Percentiles rank a stretch among this genome's conserved stretches.
These are phyloP conservation scores for Zaprionus nigranus DNA, from an alignment of 1,140 invertebrate genomes.

Conservation along the genomic window DNA sequence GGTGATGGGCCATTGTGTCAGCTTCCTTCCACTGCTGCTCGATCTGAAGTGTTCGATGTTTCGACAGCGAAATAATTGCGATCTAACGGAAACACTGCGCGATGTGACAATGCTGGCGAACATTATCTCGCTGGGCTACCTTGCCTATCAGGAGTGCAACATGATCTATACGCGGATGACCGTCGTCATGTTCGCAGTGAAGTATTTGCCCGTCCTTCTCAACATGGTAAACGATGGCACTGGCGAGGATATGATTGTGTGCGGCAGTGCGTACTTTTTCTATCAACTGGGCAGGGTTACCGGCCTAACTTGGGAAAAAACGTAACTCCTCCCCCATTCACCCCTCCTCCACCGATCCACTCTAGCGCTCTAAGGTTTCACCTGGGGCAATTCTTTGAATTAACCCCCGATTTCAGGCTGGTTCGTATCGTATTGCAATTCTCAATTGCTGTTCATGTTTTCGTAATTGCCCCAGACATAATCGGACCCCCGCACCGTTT, in stretches of 20 bases:
- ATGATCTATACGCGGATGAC: constrained; percentile 58
- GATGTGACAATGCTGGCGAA: constrained; percentile 67
- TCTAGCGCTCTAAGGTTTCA: background rate
- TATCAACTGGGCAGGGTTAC: constrained; percentile 43
- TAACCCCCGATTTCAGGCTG: constrained; percentile 40
- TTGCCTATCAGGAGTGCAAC: constrained; percentile 55
- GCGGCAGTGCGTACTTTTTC: constrained; percentile 57
- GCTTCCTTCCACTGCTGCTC: constrained; percentile 56
- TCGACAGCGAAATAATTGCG: constrained; percentile 40
- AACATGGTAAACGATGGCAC: constrained; percentile 51
- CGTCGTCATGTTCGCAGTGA: constrained; percentile 49
- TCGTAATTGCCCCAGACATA: constrained; percentile 65
- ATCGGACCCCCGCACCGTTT: constrained; percentile 2
- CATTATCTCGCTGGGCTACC: constrained; percentile 66
- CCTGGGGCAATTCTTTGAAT: background rate
- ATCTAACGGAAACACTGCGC: constrained; percentile 48
- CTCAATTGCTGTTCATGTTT: constrained; percentile 75
- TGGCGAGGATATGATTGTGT: constrained; percentile 61
- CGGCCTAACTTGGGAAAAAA: background rate
- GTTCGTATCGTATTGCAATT: constrained; percentile 55
- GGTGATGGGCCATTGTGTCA: constrained; percentile 57
- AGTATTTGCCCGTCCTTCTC: constrained; percentile 54
- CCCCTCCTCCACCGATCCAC: background rate
- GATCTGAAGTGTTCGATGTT: constrained; percentile 55
- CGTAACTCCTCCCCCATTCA: constrained; percentile 26